These are phyloP conservation scores for Apis florea DNA, from an alignment of 1,140 invertebrate species.

Conservation along the genomic window DNA sequence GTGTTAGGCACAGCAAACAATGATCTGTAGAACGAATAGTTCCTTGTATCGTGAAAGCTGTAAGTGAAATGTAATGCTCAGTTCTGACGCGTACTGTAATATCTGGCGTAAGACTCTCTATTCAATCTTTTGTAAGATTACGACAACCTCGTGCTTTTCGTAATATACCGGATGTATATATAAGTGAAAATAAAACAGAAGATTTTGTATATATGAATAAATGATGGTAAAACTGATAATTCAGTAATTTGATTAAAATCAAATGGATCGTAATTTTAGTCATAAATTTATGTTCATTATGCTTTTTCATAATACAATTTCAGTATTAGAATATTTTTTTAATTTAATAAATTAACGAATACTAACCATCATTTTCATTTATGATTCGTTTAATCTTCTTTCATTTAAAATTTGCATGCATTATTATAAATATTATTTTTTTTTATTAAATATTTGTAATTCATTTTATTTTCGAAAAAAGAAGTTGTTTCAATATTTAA, in stretches of 20 bases:
- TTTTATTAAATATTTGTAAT: neutral
- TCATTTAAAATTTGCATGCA: too few species aligned
- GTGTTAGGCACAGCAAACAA: neutral
- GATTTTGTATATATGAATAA: neutral
- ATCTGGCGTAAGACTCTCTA: conserved; percentile 25
- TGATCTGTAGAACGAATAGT: neutral
- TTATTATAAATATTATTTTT: neutral
- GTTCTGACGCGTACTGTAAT: conserved; percentile 6
- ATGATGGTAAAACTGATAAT: neutral
- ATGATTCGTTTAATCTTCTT: neutral
- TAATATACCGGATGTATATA: conserved; percentile 22
- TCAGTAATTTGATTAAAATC: neutral
- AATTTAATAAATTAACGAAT: too few species aligned
- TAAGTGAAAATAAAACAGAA: conserved; percentile 15
- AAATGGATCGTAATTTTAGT: neutral
- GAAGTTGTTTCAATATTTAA: neutral
- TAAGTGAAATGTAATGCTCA: conserved; percentile 12
- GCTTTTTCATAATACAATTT: too few species aligned
- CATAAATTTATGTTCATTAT: too few species aligned
- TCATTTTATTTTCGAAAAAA: neutral
- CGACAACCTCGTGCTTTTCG: conserved; percentile 6
- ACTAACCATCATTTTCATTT: neutral
- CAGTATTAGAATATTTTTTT: too few species aligned
- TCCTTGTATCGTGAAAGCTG: conserved; percentile 13
- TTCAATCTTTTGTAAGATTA: conserved; percentile 15